These are phyloP conservation scores for Koerneria pararmatus DNA, from an alignment of 2,888 invertebrate species.

Conservation along the genomic window DNA sequence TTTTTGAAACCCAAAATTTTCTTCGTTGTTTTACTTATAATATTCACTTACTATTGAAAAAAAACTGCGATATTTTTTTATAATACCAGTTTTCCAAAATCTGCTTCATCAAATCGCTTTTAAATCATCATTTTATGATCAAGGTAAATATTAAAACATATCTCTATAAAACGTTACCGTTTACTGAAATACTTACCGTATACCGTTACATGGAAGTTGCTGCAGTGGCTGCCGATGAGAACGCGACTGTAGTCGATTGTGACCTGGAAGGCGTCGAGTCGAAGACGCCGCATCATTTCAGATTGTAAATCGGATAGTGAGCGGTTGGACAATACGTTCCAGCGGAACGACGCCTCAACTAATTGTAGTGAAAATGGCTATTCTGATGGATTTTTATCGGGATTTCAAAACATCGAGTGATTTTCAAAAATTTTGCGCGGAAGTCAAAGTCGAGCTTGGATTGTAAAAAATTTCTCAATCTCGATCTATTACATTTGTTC, in stretches of 20 bases:
- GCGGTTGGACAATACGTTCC: slow-evolving; percentile 33
- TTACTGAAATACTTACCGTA: slow-evolving; percentile 26
- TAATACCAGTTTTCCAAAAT: too few species aligned
- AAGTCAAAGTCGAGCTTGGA: too few species aligned
- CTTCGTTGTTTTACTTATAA: too few species aligned
- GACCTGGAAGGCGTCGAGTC: slow-evolving; percentile 22
- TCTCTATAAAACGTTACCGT: background rate
- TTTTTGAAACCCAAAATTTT: too few species aligned
- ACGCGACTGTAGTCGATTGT: slow-evolving; percentile 33
- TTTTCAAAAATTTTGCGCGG: too few species aligned
- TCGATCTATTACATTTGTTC: too few species aligned
- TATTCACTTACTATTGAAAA: too few species aligned
- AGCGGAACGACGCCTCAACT: slow-evolving; percentile 37
- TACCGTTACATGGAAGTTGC: slow-evolving; percentile 34
- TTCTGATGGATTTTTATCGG: too few species aligned
- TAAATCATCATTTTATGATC: background rate
- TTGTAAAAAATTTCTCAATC: too few species aligned
- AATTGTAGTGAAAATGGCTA: too few species aligned
- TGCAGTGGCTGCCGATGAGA: slow-evolving; percentile 29
- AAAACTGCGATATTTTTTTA: too few species aligned
- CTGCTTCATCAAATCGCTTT: background rate
- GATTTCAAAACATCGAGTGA: too few species aligned
- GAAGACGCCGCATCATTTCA: slow-evolving; percentile 30
- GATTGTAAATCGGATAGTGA: slow-evolving; percentile 29
- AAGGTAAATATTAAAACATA: background rate